Conservation (phyloP, 2,888 invertebrate species). For the Eupithecia vulgata region DNA sequence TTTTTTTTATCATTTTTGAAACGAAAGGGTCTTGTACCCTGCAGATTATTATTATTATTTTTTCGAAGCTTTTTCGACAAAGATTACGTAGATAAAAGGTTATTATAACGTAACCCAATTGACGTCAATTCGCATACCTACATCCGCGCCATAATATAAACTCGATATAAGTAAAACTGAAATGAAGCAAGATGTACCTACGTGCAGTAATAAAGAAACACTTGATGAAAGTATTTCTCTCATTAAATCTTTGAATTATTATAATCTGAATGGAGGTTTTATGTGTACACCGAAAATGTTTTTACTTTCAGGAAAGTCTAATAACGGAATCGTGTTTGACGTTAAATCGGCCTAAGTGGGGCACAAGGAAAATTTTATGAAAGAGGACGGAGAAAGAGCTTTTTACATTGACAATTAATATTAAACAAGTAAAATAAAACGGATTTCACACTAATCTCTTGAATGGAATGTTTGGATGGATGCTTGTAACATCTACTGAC, state of each 20-base stretch:
- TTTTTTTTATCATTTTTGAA: no score
- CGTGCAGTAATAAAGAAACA: slow-evolving; percentile 2
- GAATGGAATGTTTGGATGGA: neutral
- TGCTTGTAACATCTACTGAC: neutral
- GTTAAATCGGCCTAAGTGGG: slow-evolving; percentile 47
- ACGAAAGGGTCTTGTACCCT: no score
- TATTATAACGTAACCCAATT: no score
- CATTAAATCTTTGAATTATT: slow-evolving; percentile 40
- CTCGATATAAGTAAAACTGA: neutral
- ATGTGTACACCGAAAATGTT: slow-evolving; percentile 45
- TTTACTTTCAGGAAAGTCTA: slow-evolving; percentile 44
- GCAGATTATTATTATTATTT: no score
- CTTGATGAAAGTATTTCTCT: slow-evolving; percentile 24
- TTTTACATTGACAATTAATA: neutral
- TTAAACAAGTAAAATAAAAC: neutral
- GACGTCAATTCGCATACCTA: no score
- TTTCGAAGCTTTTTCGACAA: no score
- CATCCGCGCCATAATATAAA: neutral
- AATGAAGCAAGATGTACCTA: neutral
- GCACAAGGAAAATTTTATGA: slow-evolving; percentile 54
- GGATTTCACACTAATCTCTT: neutral
- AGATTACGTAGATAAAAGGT: no score
- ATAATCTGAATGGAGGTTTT: slow-evolving; percentile 44
- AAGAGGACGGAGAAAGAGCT: slow-evolving; percentile 36
- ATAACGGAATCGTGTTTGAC: slow-evolving; percentile 34